A percentile compares a stretch with the other conserved stretches of the same genome.
These are phyloP conservation scores for Macrotus californicus DNA, from an alignment of 2,113 vertebrate species.

Conservation along the genomic window DNA sequence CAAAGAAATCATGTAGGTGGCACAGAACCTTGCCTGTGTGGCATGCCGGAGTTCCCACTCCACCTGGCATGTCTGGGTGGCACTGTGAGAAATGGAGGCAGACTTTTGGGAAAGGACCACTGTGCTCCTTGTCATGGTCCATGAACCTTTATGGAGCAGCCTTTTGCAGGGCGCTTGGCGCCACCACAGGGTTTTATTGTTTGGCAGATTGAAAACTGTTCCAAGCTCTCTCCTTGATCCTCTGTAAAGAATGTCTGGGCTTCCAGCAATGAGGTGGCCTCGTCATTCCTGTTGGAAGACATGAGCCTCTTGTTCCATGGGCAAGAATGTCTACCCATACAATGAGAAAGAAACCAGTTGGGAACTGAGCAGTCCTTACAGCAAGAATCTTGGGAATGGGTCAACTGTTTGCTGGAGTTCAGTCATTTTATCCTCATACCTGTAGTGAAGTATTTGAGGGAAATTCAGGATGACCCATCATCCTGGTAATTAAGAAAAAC, in stretches of 20 bases:
- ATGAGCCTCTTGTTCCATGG: background rate
- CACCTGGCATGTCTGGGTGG: background rate
- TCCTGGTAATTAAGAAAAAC: background rate
- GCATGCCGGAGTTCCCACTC: background rate
- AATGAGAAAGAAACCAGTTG: background rate
- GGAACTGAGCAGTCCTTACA: background rate
- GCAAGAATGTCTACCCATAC: background rate
- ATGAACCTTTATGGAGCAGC: constrained; percentile 47
- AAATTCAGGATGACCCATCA: background rate
- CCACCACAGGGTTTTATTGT: constrained; percentile 60
- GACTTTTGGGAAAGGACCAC: background rate
- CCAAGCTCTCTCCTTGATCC: background rate
- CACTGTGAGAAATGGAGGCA: background rate
- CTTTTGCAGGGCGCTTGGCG: background rate
- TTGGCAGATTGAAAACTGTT: constrained; percentile 26
- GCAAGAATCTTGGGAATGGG: background rate
- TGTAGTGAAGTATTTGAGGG: background rate
- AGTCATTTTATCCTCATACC: background rate
- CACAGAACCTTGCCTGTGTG: background rate
- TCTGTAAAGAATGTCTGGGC: constrained; percentile 43
- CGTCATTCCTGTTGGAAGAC: background rate
- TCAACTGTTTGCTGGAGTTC: background rate
- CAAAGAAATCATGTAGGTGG: background rate
- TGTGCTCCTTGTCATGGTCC: constrained; percentile 31
- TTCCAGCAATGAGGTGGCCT: background rate